A percentile compares a stretch with the other conserved stretches of the same genome.
Evolutionary conservation across 2,113 vertebrate genomes (phyloP).

Genomic region (Notarius lentiginosus): DNA sequence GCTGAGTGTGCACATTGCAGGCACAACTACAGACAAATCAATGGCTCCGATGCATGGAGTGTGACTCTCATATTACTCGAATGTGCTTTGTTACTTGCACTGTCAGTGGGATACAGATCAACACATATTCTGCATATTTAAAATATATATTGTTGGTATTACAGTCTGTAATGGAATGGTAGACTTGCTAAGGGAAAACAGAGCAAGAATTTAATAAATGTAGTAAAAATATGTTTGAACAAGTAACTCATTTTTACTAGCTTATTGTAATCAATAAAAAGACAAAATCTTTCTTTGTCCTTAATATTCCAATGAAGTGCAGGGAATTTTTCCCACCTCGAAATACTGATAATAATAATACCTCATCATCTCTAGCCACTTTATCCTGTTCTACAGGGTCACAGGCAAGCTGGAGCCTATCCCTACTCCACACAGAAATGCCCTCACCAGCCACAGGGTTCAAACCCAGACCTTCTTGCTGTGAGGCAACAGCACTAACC

Average conservation of each 20-base stretch:
- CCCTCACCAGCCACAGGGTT: too few relatives aligned
- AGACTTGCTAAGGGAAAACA: not conserved
- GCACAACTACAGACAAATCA: conserved; percentile 1
- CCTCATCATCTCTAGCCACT: too few relatives aligned
- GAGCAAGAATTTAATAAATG: not conserved
- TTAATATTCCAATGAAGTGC: not conserved
- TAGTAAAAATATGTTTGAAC: not conserved
- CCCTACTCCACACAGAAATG: too few relatives aligned
- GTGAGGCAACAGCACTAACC: too few relatives aligned
- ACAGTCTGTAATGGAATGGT: not conserved
- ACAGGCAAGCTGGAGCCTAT: too few relatives aligned
- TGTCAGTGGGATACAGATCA: not conserved
- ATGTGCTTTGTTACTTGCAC: not conserved
- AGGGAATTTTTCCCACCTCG: not conserved
- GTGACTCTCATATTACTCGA: conserved; percentile 20
- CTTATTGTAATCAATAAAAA: not conserved
- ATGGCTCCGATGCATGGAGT: not conserved
- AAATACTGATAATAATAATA: not conserved
- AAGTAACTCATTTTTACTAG: not conserved
- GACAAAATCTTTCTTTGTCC: not conserved
- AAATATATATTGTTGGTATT: not conserved
- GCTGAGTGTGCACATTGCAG: conserved; percentile 7
- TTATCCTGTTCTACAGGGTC: too few relatives aligned
- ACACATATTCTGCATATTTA: not conserved
- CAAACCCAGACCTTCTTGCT: too few relatives aligned